Percentiles rank a stretch among this genome's conserved stretches.
phyloP scores from a whole-genome alignment of 2,797 vertebrate genomes.

The Pogoniulus pusillus region DNA sequence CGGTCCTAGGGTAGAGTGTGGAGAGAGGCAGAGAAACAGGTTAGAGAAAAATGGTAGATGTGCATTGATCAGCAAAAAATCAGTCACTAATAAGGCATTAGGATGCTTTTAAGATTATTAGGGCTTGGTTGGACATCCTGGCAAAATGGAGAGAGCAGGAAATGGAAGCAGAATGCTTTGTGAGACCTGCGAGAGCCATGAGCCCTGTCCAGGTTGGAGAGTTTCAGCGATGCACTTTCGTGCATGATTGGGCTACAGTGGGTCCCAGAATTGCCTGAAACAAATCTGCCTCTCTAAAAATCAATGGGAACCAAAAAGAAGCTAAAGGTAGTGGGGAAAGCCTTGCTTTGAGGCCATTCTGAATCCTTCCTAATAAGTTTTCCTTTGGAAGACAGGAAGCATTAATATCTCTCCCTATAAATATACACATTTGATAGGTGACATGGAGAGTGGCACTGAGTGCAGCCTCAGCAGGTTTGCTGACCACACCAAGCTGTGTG shows the following conservation, averaged over 20 bases:
- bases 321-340: background rate
- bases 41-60: background rate
- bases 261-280: background rate
- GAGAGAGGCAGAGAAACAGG: background rate
- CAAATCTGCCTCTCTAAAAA: background rate
- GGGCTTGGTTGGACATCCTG: background rate
- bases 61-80: background rate
- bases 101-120: slow-evolving; percentile 35
- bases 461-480: too few species aligned
- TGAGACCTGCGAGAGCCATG: too few species aligned
- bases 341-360: background rate
- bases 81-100: background rate
- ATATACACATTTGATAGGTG: background rate
- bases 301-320: background rate
- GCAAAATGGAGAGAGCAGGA: background rate
- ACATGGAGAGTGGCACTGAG: too few species aligned
- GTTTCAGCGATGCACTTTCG: background rate
- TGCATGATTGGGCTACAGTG: background rate
- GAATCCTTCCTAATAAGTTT: background rate
- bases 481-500: too few species aligned
- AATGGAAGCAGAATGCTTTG: background rate
- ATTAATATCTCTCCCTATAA: background rate
- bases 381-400: background rate
- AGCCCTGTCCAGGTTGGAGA: background rate
- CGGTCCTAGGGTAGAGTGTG: slow-evolving; percentile 82